Evolutionary conservation across 2,888 invertebrate species (phyloP), one percentile per base, ranked within the genome.

Genomic region (Folsomia manolachei): DNA sequence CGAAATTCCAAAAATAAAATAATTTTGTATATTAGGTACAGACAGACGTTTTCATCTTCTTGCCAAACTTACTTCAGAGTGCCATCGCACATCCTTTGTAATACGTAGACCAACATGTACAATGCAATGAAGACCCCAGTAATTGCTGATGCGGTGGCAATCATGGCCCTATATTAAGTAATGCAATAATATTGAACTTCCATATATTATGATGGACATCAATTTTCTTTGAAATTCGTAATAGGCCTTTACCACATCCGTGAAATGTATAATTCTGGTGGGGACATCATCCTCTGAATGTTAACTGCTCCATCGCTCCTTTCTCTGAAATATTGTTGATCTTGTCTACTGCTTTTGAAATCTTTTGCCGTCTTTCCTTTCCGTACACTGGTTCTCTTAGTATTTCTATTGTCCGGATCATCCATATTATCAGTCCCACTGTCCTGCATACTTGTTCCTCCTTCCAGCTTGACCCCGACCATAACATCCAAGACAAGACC

Each of bases 51-150:
- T 9, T 39, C 14, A 39, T 39, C 4, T 39, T 56, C 7, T 19
- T 56, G 7, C 26, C 7, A 56, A 14, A n/a, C 18, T 51, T 51
- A 56, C 56, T 79, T 77, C 18, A 83, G 77, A 2, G 84, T 83
- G 21, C 83, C 82, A 72, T 83, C 83, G 73, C 83, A 83, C 69
- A 83, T 82, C 67, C 82, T 80, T 27, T 83, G 77, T 1, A 82
- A 74, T 1, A 83, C 82, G 75, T 83, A 83, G 27, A 83, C 79
- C 26, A 83, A 79, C 71, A 84, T 82, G 80, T 82, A 83, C 7
- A 83, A 75, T 0, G 83, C 79, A 18, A 82, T 80, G 69, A 83
- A 78, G 19, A 82, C 80, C 2, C 83, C 83, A 1, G 83, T 78
- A 39, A 82, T 82, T 2, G 82, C 81, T 27, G 82, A 70, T 1